These are phyloP conservation scores for Drosophila paucipuncta DNA, from an alignment of 2,888 invertebrate genomes.

Conservation along the genomic window DNA sequence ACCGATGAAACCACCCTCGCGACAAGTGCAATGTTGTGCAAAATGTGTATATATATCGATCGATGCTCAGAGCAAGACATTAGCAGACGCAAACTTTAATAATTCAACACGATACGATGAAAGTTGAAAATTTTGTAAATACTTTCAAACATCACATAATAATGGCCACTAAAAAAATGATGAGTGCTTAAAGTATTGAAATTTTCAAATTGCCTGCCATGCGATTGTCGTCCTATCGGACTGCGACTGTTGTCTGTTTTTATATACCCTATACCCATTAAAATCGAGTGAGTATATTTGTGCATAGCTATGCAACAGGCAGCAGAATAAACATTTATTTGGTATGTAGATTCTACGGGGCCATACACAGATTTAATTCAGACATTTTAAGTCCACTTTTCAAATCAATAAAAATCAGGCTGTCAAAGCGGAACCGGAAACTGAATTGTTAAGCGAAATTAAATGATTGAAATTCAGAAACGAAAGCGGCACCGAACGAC, in stretches of 20 bases:
- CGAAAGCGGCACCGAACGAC: neutral
- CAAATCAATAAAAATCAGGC: neutral
- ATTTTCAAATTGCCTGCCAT: conserved; percentile 34
- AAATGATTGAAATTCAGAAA: neutral
- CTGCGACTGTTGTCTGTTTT: conserved; percentile 24
- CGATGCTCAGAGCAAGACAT: conserved; percentile 40
- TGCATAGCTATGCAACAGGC: neutral
- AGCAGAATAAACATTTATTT: neutral
- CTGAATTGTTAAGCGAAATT: neutral
- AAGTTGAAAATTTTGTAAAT: conserved; percentile 30
- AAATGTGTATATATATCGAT: conserved; percentile 42
- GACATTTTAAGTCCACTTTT: neutral
- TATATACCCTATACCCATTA: conserved; percentile 6
- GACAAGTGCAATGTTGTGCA: conserved; percentile 40
- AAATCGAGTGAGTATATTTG: neutral
- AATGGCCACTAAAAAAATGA: conserved; percentile 40
- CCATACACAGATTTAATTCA: neutral
- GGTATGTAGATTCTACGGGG: neutral
- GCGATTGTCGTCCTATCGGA: conserved; percentile 37
- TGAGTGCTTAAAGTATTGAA: conserved; percentile 51
- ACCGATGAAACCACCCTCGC: conserved; percentile 45
- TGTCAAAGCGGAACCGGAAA: neutral
- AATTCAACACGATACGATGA: conserved; percentile 15
- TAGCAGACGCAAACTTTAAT: conserved; percentile 33
- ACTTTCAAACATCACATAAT: conserved; percentile 39